These are phyloP conservation scores for Micrasema longulum DNA, from an alignment of 1,140 invertebrate species.

Conservation along the genomic window DNA sequence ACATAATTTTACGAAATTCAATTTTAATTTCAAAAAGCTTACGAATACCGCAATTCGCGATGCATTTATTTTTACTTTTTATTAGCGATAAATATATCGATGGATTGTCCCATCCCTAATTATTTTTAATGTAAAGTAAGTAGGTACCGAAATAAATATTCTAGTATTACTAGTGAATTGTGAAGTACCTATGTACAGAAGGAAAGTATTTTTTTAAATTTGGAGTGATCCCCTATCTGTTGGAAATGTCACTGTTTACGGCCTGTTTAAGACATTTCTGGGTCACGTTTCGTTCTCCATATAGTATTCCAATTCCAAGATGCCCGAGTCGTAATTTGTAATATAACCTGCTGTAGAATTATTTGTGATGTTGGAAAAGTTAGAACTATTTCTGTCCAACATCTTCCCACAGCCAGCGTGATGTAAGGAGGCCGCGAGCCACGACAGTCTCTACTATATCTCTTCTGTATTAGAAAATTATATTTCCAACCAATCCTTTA, in stretches of 20 bases:
- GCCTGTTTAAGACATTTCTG: slow-evolving; percentile 15
- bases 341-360: slow-evolving; percentile 36
- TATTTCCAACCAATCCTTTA: slow-evolving; percentile 25
- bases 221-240: too few relatives aligned
- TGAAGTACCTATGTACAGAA: too few relatives aligned
- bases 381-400: slow-evolving; percentile 43
- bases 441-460: neutral
- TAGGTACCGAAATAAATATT: too few relatives aligned
- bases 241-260: neutral
- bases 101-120: too few relatives aligned
- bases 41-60: too few relatives aligned
- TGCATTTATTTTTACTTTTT: too few relatives aligned
- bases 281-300: neutral
- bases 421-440: slow-evolving; percentile 35
- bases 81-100: too few relatives aligned
- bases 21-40: too few relatives aligned
- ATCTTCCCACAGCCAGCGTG: slow-evolving; percentile 14
- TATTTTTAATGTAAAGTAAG: too few relatives aligned
- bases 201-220: too few relatives aligned
- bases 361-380: slow-evolving; percentile 38
- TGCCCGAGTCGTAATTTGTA: slow-evolving; percentile 22
- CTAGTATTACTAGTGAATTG: too few relatives aligned
- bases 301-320: slow-evolving; percentile 1
- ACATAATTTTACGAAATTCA: too few relatives aligned
- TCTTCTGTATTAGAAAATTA: slow-evolving; percentile 30